Conservation (phyloP, 1,140 invertebrate species). For the Cataglyphis hispanica region DNA sequence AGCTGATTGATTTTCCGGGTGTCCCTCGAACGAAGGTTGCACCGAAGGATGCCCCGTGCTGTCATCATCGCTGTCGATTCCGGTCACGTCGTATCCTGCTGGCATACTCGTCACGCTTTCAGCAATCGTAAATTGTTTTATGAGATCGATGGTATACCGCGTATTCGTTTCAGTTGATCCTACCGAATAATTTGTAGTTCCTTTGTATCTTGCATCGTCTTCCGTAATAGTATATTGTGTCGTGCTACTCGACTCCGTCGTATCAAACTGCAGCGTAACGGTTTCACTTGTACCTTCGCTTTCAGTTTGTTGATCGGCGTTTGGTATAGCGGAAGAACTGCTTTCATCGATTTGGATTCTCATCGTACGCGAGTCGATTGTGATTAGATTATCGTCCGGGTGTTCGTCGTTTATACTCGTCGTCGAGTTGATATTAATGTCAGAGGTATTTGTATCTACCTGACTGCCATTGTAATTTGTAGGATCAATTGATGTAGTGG, state of each 20-base stretch:
- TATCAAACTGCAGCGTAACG: not conserved
- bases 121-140: not conserved
- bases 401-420: not conserved
- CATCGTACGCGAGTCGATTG: not conserved
- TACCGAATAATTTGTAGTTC: not conserved
- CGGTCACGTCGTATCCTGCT: conserved; percentile 46
- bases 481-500: not conserved
- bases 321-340: not conserved
- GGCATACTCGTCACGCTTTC: conserved; percentile 41
- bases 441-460: not conserved
- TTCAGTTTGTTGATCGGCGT: not conserved
- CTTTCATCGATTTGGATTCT: not conserved
- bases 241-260: not conserved
- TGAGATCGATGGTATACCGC: not conserved
- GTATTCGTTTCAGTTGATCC: not conserved
- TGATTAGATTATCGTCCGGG: not conserved
- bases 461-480: not conserved
- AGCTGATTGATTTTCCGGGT: conserved; percentile 5
- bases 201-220: not conserved
- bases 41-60: conserved; percentile 49
- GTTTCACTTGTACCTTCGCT: not conserved
- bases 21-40: conserved; percentile 61
- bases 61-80: conserved; percentile 21
- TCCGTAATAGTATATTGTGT: not conserved
- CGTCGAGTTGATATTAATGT: not conserved